Conservation (phyloP, 2,888 invertebrate species). For the Corbicula japonica region DNA sequence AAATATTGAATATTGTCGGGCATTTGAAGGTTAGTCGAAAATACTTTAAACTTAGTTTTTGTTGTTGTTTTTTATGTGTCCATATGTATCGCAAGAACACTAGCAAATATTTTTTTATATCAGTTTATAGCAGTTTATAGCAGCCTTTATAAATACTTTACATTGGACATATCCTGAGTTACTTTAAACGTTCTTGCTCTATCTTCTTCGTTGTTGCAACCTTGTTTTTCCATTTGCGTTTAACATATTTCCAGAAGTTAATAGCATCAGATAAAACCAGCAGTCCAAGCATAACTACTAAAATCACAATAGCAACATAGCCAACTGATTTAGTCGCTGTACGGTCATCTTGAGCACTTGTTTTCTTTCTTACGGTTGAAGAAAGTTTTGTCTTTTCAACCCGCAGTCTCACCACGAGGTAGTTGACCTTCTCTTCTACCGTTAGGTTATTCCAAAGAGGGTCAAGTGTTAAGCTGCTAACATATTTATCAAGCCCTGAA, state of each 20-base stretch:
- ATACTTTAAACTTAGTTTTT: too few relatives aligned
- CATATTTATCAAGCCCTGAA: neutral
- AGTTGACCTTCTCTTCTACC: constrained; percentile 22
- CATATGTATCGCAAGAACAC: too few relatives aligned
- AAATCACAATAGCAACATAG: constrained; percentile 21
- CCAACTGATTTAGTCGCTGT: constrained; percentile 30
- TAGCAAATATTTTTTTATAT: too few relatives aligned
- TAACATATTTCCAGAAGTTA: constrained; percentile 10
- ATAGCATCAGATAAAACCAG: constrained; percentile 10
- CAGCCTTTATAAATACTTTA: too few relatives aligned
- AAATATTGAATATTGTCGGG: too few relatives aligned
- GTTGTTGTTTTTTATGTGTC: too few relatives aligned
- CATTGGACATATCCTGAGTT: too few relatives aligned
- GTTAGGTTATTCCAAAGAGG: constrained; percentile 19
- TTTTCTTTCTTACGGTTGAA: constrained; percentile 36
- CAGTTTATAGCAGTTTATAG: too few relatives aligned
- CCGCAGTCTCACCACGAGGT: constrained; percentile 14
- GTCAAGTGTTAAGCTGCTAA: neutral
- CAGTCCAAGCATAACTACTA: constrained; percentile 3
- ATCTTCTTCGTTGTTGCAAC: too few relatives aligned
- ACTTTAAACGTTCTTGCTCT: too few relatives aligned
- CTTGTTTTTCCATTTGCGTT: too few relatives aligned
- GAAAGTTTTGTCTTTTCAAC: constrained; percentile 33
- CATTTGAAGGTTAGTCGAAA: too few relatives aligned
- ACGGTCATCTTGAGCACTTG: constrained; percentile 38